Conservation (phyloP, 1,140 invertebrate species). For the Chrysomallon squamiferum region DNA sequence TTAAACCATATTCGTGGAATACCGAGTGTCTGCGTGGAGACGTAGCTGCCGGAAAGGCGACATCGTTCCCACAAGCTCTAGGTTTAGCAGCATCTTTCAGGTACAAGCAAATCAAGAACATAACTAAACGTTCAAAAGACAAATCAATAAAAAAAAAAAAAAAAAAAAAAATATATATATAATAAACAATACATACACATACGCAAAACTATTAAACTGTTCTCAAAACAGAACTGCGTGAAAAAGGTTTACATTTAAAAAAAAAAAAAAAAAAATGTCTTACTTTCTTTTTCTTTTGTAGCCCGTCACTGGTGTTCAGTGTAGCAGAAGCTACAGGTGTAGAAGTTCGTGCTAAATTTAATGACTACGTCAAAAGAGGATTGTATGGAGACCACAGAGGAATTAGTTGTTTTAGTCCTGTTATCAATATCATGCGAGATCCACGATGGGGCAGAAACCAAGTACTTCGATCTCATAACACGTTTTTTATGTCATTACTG, state of each 20-base stretch:
- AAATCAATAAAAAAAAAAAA: not conserved
- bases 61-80: conserved; percentile 38
- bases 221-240: not conserved
- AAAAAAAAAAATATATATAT: not conserved
- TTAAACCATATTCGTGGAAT: conserved; percentile 38
- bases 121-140: not conserved
- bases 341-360: conserved; percentile 56
- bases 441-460: conserved; percentile 60
- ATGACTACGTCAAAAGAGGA: conserved; percentile 32
- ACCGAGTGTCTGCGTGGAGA: conserved; percentile 42
- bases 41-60: conserved; percentile 23
- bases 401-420: conserved; percentile 56
- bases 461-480: no score
- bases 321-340: conserved; percentile 44
- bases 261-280: not conserved
- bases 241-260: not conserved
- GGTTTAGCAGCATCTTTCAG: conserved; percentile 42
- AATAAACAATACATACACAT: not conserved
- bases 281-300: conserved; percentile 13
- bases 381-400: conserved; percentile 40
- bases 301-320: conserved; percentile 30
- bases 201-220: not conserved
- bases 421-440: conserved; percentile 59
- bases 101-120: conserved; percentile 14
- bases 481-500: no score